Evolutionary conservation across 2,888 invertebrate species (phyloP), one percentile per base, ranked within the genome.

Genomic region (Proisotoma minuta): DNA sequence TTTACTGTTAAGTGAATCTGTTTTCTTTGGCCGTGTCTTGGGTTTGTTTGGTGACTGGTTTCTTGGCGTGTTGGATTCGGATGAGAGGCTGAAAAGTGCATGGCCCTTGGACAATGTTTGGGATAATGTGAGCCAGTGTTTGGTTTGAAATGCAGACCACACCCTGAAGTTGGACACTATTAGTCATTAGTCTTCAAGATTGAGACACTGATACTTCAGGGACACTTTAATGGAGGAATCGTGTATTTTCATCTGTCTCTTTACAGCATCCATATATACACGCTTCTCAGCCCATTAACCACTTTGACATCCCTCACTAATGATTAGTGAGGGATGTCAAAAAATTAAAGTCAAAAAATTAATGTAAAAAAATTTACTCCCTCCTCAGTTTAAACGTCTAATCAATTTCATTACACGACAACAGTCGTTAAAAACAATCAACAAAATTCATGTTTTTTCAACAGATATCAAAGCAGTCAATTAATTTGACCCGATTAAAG

Each of bases 161-260:
- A 71, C 71, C 71, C 71, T 65, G 60, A 65, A 72, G 68, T 70
- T 62, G 68, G 70, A 70, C 70, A 72, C 72, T n/a, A n/a, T n/a
- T n/a, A n/a, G n/a, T 72, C 72, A 72, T 72, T 72, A 72, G 72
- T 72, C 70, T 72, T 72, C 70, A 62, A 72, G 72, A 72, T 72
- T 70, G 69, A 70, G 72, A 72, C 72, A 72, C 70, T 72, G 72
- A 72, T 72, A 72, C 67, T 72, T 72, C 60, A 66, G 70, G 70
- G 70, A 70, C 70, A 70, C 67, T 72, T 72, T 72, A 72, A 72
- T 72, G 72, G 72, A 59, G 58, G 69, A 72, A 70, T 65, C 69
- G 66, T 72, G 72, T 70, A 68, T 69, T 70, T 65, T 68, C 66
- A 64, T 68, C 66, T 70, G 64, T 65, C 67, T 63, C 66, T 39